Base-by-base conservation (phyloP, 2,113 vertebrate species). In the Donacobius atricapilla region DNA sequence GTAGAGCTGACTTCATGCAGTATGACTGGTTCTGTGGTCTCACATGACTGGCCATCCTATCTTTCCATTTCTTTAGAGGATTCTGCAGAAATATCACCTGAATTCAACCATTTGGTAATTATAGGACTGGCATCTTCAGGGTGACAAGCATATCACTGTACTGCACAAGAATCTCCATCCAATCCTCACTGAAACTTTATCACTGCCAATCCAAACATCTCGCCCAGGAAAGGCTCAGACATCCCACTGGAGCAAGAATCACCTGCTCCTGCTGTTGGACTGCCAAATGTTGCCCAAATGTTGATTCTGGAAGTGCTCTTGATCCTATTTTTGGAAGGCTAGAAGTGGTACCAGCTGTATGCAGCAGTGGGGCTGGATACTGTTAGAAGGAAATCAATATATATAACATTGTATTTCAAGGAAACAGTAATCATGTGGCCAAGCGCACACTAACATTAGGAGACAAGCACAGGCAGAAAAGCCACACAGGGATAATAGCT, bases 31-130 rank as follows among this genome's bases (percentile, higher is more conserved):
- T 56, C 37, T 57, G 21, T 30, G 24, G 27, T 89, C 25, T 71
- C 47, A 45, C 13, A 31, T 8, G 18, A 33, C 3, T 68, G 9
- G 21, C 31, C 0, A 1, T 19, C 31, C 1, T 44, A 31, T 5
- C 10, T 37, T 57, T 57, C 58, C 10, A 48, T 58, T 75, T 42
- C 15, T 83, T 58, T 64, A 85, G 15, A 87, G n/a, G 25, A 79
- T 61, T 60, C n/a, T 79, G 12, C 35, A 75, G 48, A 60, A 76
- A 20, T 66, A 71, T 21, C 40, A 82, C 28, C 44, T n/a, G 13
- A 87, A 73, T 45, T 58, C 15, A 27, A 39, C 35, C 10, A 31
- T 18, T 54, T 89, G 44, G 22, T 40, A 72, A 51, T 44, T 31
- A 27, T 9, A 60, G 50, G 37, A 75, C 45, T 76, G 37, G 10